phyloP scores from a whole-genome alignment of 2,797 vertebrate species.

The Sebastes glaucus region DNA sequence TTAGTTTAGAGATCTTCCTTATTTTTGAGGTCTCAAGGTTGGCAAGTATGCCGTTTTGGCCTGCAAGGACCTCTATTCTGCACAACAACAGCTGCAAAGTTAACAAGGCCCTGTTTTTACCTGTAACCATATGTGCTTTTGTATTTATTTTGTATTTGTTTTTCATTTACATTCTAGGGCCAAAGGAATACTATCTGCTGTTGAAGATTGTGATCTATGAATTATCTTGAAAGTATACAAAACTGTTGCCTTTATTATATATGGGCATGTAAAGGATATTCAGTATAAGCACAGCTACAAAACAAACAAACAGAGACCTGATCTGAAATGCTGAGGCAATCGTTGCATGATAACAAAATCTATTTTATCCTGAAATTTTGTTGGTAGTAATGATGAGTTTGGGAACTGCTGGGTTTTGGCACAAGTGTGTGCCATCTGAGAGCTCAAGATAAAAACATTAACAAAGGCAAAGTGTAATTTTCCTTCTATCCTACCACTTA shows the following conservation, averaged over 20 bases:
- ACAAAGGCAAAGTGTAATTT: background rate
- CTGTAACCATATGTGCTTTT: no score
- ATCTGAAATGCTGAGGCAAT: background rate
- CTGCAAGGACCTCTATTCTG: background rate
- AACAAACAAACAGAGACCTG: background rate
- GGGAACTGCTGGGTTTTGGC: background rate
- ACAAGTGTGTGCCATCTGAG: constrained; percentile 24
- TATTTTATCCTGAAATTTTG: background rate
- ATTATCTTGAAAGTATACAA: background rate
- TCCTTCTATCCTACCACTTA: background rate
- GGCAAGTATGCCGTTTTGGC: no score
- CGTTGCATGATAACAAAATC: background rate
- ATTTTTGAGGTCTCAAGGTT: no score
- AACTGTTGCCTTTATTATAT: background rate
- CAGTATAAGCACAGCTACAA: background rate
- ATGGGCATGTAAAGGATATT: background rate
- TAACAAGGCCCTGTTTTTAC: no score
- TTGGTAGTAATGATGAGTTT: background rate
- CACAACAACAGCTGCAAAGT: background rate
- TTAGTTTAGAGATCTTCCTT: no score
- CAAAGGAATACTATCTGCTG: background rate
- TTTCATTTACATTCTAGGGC: background rate
- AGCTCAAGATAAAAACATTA: constrained; percentile 1
- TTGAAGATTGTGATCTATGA: background rate
- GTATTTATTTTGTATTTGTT: background rate